Percentiles rank a stretch among this genome's conserved stretches.
phyloP scores from a whole-genome alignment of 1,140 invertebrate genomes.

The Condylostylus longicornis region DNA sequence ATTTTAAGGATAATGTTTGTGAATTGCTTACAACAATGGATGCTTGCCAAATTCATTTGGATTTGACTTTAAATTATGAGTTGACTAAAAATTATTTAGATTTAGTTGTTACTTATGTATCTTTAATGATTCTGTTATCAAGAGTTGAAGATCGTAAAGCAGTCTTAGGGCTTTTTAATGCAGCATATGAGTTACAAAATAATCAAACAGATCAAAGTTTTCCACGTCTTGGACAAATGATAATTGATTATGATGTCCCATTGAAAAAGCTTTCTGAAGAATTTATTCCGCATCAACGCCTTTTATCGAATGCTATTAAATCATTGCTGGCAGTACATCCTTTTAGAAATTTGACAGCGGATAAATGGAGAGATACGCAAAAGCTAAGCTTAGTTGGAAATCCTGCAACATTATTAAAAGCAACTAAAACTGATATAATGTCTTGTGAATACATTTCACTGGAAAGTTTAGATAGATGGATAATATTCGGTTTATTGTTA shows the following conservation, averaged over 20 bases:
- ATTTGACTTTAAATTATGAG: slow-evolving; percentile 93
- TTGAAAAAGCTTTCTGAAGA: slow-evolving; percentile 93
- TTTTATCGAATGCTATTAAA: slow-evolving; percentile 68
- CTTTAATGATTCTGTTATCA: slow-evolving; percentile 90
- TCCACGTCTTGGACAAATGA: slow-evolving; percentile 89
- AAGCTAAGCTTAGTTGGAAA: slow-evolving; percentile 88
- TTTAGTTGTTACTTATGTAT: slow-evolving; percentile 83
- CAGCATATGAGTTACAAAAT: slow-evolving; percentile 91
- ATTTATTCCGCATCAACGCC: slow-evolving; percentile 85
- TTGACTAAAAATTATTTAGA: slow-evolving; percentile 92
- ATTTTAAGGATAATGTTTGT: slow-evolving; percentile 96
- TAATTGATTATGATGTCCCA: slow-evolving; percentile 93
- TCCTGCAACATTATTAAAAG: slow-evolving; percentile 79
- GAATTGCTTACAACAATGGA: slow-evolving; percentile 96
- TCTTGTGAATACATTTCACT: slow-evolving; percentile 94
- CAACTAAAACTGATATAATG: slow-evolving; percentile 88
- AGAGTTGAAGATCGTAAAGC: slow-evolving; percentile 95
- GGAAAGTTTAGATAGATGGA: slow-evolving; percentile 91
- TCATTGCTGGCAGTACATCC: slow-evolving; percentile 81
- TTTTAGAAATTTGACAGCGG: slow-evolving; percentile 78
- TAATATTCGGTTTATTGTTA: slow-evolving; percentile 85
- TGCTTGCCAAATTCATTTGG: slow-evolving; percentile 84
- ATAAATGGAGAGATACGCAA: slow-evolving; percentile 85
- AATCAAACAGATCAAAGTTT: slow-evolving; percentile 83
- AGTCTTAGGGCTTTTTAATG: slow-evolving; percentile 92